A percentile compares a stretch with the other conserved stretches of the same genome.
These are phyloP conservation scores for Oryzias woworae DNA, from an alignment of 2,113 vertebrate species.

Conservation along the genomic window DNA sequence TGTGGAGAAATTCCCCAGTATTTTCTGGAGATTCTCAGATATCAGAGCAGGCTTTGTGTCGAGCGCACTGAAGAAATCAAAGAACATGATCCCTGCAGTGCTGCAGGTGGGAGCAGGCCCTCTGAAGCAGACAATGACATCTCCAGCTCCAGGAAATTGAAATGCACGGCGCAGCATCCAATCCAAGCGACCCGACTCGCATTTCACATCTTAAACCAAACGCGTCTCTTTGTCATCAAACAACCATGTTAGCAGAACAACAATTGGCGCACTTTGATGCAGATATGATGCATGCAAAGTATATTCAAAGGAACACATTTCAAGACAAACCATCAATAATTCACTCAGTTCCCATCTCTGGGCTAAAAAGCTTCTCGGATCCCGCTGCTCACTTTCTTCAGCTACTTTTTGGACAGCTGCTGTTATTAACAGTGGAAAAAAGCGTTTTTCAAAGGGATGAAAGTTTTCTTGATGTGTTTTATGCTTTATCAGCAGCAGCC, in stretches of 20 bases:
- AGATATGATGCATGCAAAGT: constrained; percentile 6
- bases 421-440: constrained; percentile 5
- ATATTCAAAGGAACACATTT: constrained; percentile 6
- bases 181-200: background rate
- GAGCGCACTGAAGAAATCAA: background rate
- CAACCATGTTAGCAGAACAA: background rate
- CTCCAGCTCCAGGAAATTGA: background rate
- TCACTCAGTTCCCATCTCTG: constrained; percentile 7
- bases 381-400: constrained; percentile 20
- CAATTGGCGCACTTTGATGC: background rate
- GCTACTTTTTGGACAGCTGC: background rate
- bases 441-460: constrained; percentile 44
- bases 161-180: background rate
- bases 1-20: background rate
- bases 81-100: background rate
- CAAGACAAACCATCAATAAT: constrained; percentile 25
- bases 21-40: background rate
- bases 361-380: constrained; percentile 21
- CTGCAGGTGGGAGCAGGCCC: background rate
- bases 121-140: background rate
- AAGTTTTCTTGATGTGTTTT: constrained; percentile 57
- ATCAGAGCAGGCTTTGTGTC: background rate
- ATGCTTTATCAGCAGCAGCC: constrained; percentile 69
- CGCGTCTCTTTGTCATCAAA: background rate
- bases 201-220: background rate